Conservation (phyloP, 2,888 invertebrate species). For the Drosophila anomalata region DNA sequence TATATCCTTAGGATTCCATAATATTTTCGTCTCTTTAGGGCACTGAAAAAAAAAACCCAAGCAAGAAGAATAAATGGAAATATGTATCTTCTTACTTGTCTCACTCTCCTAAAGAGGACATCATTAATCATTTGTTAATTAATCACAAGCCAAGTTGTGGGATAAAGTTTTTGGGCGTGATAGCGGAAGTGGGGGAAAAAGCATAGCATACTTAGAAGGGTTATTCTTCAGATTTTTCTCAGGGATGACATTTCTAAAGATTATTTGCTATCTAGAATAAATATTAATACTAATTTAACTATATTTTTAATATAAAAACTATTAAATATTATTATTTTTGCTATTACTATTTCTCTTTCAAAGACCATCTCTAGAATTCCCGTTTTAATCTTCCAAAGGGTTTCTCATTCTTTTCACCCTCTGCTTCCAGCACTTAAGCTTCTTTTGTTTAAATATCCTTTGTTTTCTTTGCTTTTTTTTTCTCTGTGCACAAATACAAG, state of each 20-base stretch:
- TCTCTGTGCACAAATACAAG: background rate
- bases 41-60: background rate
- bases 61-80: background rate
- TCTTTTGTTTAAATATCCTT: slow-evolving; percentile 4
- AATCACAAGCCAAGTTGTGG: background rate
- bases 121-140: slow-evolving; percentile 3
- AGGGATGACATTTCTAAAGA: no score
- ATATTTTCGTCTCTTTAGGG: background rate
- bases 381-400: background rate
- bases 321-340: no score
- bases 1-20: slow-evolving; percentile 10
- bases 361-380: background rate
- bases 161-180: background rate
- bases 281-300: no score
- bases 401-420: background rate
- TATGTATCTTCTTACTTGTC: background rate
- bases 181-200: background rate
- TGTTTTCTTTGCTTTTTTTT: background rate
- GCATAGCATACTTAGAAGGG: background rate
- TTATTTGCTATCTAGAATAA: no score
- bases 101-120: background rate
- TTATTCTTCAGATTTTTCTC: background rate
- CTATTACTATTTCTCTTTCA: no score
- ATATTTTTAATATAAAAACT: no score
- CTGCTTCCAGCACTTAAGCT: background rate